phyloP scores from a whole-genome alignment of 2,113 vertebrate genomes.

The Sinocyclocheilus rhinocerous region DNA sequence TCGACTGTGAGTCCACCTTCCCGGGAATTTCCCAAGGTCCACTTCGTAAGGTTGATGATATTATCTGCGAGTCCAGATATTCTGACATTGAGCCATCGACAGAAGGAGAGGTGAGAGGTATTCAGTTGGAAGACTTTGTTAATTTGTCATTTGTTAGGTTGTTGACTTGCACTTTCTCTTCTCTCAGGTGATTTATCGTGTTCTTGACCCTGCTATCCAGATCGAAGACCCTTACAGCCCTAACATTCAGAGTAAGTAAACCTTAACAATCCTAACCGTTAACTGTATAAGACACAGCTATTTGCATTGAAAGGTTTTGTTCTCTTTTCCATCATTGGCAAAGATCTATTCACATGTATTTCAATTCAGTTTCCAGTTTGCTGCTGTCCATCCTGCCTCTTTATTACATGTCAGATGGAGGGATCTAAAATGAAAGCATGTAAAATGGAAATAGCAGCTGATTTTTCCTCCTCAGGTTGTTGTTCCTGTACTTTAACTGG shows the following conservation, averaged over 20 bases:
- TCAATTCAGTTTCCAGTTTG: no score
- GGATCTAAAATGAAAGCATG: no score
- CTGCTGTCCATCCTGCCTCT: no score
- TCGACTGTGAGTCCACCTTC: slow-evolving; percentile 81
- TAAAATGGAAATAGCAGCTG: no score
- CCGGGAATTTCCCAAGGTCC: slow-evolving; percentile 79
- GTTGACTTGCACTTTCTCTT: background rate
- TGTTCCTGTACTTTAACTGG: no score
- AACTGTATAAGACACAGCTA: background rate
- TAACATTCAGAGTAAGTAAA: slow-evolving; percentile 88
- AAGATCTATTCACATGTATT: no score
- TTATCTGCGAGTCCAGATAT: slow-evolving; percentile 94
- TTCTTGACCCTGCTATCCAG: slow-evolving; percentile 91
- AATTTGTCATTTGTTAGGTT: background rate
- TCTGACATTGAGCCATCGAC: slow-evolving; percentile 97
- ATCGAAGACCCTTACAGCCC: slow-evolving; percentile 93
- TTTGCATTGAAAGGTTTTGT: background rate
- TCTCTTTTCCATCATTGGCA: no score
- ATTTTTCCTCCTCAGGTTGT: no score
- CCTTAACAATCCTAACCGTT: background rate
- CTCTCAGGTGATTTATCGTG: slow-evolving; percentile 92
- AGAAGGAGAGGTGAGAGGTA: slow-evolving; percentile 89
- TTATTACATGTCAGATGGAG: no score
- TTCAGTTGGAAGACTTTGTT: background rate
- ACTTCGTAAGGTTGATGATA: slow-evolving; percentile 80